phyloP scores from a whole-genome alignment of 2,888 invertebrate species.

The Tinea trinotella region DNA sequence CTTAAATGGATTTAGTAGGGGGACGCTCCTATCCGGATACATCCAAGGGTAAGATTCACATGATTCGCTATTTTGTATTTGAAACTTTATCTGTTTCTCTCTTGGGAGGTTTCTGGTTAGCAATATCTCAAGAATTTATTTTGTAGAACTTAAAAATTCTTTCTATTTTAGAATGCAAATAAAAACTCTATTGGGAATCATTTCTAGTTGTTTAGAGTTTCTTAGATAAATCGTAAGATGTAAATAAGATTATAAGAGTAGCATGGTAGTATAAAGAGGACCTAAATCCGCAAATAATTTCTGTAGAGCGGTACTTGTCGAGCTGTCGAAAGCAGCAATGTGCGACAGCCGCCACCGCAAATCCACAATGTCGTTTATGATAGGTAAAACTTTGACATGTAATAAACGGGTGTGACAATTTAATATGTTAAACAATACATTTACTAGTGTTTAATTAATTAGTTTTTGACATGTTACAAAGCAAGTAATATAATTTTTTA shows the following conservation, averaged over 20 bases:
- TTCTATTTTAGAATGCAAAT: too few species aligned
- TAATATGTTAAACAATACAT: neutral
- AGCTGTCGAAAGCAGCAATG: slow-evolving; percentile 18
- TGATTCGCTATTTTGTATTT: neutral
- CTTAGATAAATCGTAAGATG: neutral
- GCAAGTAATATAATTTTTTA: too few species aligned
- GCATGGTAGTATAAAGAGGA: neutral
- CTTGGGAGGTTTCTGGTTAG: too few species aligned
- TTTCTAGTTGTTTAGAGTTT: too few species aligned
- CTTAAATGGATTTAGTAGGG: neutral
- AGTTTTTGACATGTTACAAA: too few species aligned
- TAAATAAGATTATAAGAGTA: neutral
- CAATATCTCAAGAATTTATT: too few species aligned
- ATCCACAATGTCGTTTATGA: slow-evolving; percentile 15
- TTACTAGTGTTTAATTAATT: neutral
- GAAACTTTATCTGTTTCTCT: too few species aligned
- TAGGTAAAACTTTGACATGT: slow-evolving; percentile 10
- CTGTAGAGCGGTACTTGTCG: slow-evolving; percentile 14
- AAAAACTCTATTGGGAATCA: too few species aligned
- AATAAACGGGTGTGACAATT: slow-evolving; percentile 4
- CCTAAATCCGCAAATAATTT: slow-evolving; percentile 13
- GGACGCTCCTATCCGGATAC: neutral
- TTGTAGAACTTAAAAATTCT: too few species aligned
- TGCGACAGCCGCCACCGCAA: slow-evolving; percentile 9
- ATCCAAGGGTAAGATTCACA: neutral